A percentile compares a stretch with the other conserved stretches of the same genome.
Conservation (phyloP, 2,113 vertebrate species). For the Nibea coibor region DNA sequence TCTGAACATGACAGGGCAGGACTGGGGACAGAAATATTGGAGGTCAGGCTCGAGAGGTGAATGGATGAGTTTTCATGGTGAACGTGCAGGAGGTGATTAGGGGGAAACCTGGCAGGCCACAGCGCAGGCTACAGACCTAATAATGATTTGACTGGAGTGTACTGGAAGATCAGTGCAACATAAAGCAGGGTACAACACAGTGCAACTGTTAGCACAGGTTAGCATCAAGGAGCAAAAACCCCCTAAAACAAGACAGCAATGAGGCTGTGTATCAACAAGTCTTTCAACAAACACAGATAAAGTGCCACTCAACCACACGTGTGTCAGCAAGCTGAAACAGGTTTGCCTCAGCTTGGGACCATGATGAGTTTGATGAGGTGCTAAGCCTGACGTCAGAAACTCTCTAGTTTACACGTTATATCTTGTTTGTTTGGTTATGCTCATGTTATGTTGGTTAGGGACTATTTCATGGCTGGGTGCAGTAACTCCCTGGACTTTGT, state of each 20-base stretch:
- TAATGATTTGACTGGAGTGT: background rate
- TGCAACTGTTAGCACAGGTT: slow-evolving; percentile 49
- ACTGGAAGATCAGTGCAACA: slow-evolving; percentile 15
- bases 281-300: background rate
- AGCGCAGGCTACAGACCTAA: background rate
- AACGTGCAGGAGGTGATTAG: slow-evolving; percentile 22
- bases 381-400: background rate
- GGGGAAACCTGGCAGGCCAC: background rate
- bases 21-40: slow-evolving; percentile 79
- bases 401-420: background rate
- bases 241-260: slow-evolving; percentile 2
- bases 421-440: background rate
- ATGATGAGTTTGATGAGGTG: background rate
- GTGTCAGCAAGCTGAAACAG: slow-evolving; percentile 9
- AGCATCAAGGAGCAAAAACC: slow-evolving; percentile 35
- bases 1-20: slow-evolving; percentile 60
- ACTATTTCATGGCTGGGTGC: background rate
- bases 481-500: background rate
- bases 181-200: slow-evolving; percentile 11
- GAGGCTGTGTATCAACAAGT: background rate
- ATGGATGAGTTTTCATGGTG: background rate
- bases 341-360: background rate
- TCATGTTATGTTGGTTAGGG: background rate
- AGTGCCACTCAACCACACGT: background rate
- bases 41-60: slow-evolving; percentile 62